A percentile compares a stretch with the other conserved stretches of the same genome.
Evolutionary conservation across 1,140 invertebrate genomes (phyloP).

Genomic region (Helicorthomorpha holstii): DNA sequence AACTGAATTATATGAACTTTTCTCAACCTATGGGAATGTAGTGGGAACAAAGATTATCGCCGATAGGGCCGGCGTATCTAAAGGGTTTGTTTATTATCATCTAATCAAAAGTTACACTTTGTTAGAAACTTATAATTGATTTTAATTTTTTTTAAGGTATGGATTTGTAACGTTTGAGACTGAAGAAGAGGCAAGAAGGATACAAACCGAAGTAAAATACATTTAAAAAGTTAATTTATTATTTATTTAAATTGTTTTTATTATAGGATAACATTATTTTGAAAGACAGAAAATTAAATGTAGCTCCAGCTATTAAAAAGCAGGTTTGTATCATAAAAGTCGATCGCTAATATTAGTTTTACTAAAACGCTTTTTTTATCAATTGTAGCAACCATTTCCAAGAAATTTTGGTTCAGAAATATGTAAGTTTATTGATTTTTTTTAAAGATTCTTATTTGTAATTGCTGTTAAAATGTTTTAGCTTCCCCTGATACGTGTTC

Average conservation of each 20-base stretch:
- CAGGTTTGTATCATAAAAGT: constrained; percentile 32
- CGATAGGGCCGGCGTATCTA: constrained; percentile 80
- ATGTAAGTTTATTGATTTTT: neutral
- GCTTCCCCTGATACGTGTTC: neutral
- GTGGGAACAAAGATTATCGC: constrained; percentile 87
- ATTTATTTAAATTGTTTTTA: constrained; percentile 4
- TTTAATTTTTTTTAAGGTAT: constrained; percentile 28
- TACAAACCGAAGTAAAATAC: constrained; percentile 22
- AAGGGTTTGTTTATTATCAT: constrained; percentile 38
- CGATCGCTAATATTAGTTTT: neutral
- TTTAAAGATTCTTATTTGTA: neutral
- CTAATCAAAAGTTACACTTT: constrained; percentile 3
- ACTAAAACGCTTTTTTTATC: neutral
- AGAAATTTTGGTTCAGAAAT: neutral
- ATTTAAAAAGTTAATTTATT: neutral
- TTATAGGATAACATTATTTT: constrained; percentile 51
- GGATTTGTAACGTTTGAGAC: constrained; percentile 91
- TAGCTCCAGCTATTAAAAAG: constrained; percentile 78
- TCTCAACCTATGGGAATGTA: constrained; percentile 59
- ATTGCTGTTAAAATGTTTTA: neutral
- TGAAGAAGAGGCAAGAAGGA: constrained; percentile 66
- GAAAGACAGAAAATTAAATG: constrained; percentile 66
- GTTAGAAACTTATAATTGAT: neutral
- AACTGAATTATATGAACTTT: constrained; percentile 27
- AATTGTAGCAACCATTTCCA: neutral